Percentiles rank a stretch among this genome's conserved stretches.
Evolutionary conservation across 2,888 invertebrate genomes (phyloP).

Genomic region (Sussaba pulchella): DNA sequence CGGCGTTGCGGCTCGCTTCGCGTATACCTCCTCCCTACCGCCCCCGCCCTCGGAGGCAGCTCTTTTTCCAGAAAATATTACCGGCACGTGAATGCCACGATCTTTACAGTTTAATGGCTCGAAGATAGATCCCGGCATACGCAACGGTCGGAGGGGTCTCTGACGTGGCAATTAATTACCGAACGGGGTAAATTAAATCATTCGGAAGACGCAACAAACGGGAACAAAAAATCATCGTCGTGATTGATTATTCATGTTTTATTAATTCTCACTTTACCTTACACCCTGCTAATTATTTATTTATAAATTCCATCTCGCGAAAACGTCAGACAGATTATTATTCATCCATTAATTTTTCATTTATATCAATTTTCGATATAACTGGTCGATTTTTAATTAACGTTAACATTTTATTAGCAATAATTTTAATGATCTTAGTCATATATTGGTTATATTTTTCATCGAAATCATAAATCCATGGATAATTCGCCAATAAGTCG

Average conservation of each 20-base stretch:
- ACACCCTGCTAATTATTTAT: neutral
- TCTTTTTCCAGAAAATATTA: conserved; percentile 79
- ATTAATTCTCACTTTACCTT: conserved; percentile 13
- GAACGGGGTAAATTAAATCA: conserved; percentile 14
- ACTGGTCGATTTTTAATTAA: too few relatives aligned
- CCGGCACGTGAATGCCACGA: conserved; percentile 76
- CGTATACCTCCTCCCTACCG: conserved; percentile 43
- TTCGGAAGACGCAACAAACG: conserved; percentile 1
- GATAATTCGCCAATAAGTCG: too few relatives aligned
- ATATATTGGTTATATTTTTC: too few relatives aligned
- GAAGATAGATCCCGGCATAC: conserved; percentile 32
- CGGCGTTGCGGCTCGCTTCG: conserved; percentile 44
- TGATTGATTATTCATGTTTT: conserved; percentile 4
- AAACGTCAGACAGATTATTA: neutral
- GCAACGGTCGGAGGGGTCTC: neutral
- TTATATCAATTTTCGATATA: too few relatives aligned
- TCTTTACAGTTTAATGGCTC: conserved; percentile 76
- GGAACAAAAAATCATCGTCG: neutral
- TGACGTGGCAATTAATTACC: conserved; percentile 39
- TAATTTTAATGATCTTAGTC: too few relatives aligned
- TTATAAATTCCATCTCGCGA: neutral
- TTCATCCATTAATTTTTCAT: neutral
- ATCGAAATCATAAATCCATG: too few relatives aligned
- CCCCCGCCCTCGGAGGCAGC: conserved; percentile 64
- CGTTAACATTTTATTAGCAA: too few relatives aligned